Percentiles rank a stretch among this genome's conserved stretches.
phyloP scores from a whole-genome alignment of 1,140 invertebrate species.

The Calephelis virginiensis region DNA sequence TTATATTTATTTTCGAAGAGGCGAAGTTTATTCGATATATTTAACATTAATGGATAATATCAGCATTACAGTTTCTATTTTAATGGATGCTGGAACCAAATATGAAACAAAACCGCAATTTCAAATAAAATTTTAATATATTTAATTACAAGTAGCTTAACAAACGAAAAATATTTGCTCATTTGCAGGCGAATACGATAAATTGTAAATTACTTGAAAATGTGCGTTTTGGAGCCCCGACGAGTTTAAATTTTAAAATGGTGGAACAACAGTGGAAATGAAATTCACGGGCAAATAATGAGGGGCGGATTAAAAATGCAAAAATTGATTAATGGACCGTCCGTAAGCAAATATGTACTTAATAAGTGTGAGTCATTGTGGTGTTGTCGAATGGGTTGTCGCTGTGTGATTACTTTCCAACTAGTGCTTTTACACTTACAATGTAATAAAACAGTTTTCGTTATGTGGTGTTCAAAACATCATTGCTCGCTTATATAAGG shows the following conservation, averaged over 20 bases:
- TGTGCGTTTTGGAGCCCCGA: constrained; percentile 60
- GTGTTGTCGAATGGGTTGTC: constrained; percentile 10
- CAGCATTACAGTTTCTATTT: constrained; percentile 37
- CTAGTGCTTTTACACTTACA: too few species aligned
- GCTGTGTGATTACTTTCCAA: not conserved
- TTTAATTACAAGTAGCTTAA: constrained; percentile 75
- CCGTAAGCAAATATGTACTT: constrained; percentile 68
- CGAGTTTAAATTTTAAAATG: constrained; percentile 70
- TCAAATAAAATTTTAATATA: constrained; percentile 69
- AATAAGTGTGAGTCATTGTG: constrained; percentile 53
- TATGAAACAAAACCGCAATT: constrained; percentile 56
- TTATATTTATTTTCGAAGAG: too few species aligned
- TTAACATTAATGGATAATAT: constrained; percentile 25
- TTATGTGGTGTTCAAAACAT: too few species aligned
- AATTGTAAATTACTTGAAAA: constrained; percentile 77
- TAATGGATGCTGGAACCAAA: constrained; percentile 49
- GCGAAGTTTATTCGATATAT: not conserved
- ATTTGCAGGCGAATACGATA: constrained; percentile 72
- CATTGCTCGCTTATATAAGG: too few species aligned
- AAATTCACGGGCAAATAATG: constrained; percentile 75
- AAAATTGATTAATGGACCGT: constrained; percentile 76
- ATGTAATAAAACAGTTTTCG: too few species aligned
- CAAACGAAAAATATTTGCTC: constrained; percentile 76
- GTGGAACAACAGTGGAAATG: constrained; percentile 64
- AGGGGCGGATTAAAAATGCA: constrained; percentile 76